Base-by-base conservation (phyloP, 2,888 invertebrate genomes). In the Ischnura elegans region DNA sequence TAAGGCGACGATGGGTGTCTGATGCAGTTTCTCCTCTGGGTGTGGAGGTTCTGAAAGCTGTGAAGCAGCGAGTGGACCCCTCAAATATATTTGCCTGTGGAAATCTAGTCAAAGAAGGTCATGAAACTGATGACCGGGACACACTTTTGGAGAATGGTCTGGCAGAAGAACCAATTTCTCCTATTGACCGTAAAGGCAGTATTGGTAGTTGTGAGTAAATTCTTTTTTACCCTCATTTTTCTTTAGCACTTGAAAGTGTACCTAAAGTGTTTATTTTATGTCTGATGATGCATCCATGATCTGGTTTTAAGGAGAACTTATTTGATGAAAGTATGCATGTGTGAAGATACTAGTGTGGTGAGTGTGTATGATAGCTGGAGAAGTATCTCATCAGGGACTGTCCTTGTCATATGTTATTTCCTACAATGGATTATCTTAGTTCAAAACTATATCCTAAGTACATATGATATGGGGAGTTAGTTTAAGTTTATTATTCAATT, bases 61-160 rank as follows among this genome's bases (percentile, higher is more conserved):
- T 99, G 0, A 99, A 99, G 96, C 96, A 97, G 25, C 97, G 98
- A 94, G 96, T 99, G 45, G 99, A 99, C 96, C 99, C 99, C 0
- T 97, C 98, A 94, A 99, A 99, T 96, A 98, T 99, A 94, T 99
- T 99, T 96, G 99, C 98, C 0, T 97, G 97, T 94, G 98, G 98
- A 66, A 99, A 99, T 96, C 96, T 99, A 45, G 87, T 90, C 55
- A 90, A 45, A 10, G 90, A 61, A 46, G 86, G 10, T 45, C 3
- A 86, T 25, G 5, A n/a, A 25, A n/a, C 86, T 4, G 86, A n/a
- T 86, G 86, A 86, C 13, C 86, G 36, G 86, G 86, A 86, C 43
- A 25, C 25, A 3, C n/a, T 86, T 25, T 25, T 86, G 86, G 86
- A 86, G 13, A 45, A 25, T 36, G 46, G 86, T 46, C 46, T 86